These are phyloP conservation scores for Mus minutoides DNA, from an alignment of 2,797 vertebrate genomes.

Conservation along the genomic window DNA sequence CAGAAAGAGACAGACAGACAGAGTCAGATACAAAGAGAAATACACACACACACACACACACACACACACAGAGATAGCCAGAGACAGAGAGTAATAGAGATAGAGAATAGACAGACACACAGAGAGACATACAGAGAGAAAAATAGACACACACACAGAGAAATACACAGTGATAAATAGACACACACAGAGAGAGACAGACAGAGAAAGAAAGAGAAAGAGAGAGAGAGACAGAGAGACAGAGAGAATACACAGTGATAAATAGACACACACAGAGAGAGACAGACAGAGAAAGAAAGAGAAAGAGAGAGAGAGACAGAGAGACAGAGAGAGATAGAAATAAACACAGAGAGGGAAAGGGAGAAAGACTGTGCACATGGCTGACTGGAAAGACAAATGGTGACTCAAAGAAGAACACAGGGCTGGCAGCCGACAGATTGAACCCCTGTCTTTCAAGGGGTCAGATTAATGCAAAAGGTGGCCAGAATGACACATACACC, in stretches of 20 bases:
- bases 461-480: constrained; percentile 16
- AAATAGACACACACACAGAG: not conserved
- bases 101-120: no score
- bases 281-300: fast-evolving
- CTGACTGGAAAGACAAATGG: not conserved
- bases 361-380: not conserved
- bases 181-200: not conserved
- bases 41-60: not conserved
- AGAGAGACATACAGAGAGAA: no score
- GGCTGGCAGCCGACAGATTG: constrained; percentile 15
- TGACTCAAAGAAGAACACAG: constrained; percentile 23
- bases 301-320: no score
- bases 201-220: fast-evolving
- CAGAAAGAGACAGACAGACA: fast-evolving
- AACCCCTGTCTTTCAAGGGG: not conserved
- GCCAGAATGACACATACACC: constrained; percentile 25
- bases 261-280: fast-evolving
- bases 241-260: no score
- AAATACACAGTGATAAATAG: no score
- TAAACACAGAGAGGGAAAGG: not conserved
- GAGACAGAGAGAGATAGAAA: no score
- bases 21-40: fast-evolving
- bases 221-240: no score
- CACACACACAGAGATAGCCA: fast-evolving
- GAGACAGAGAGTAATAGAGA: no score